phyloP scores from a whole-genome alignment of 2,888 invertebrate genomes.

The Cryptocephalus moraei region DNA sequence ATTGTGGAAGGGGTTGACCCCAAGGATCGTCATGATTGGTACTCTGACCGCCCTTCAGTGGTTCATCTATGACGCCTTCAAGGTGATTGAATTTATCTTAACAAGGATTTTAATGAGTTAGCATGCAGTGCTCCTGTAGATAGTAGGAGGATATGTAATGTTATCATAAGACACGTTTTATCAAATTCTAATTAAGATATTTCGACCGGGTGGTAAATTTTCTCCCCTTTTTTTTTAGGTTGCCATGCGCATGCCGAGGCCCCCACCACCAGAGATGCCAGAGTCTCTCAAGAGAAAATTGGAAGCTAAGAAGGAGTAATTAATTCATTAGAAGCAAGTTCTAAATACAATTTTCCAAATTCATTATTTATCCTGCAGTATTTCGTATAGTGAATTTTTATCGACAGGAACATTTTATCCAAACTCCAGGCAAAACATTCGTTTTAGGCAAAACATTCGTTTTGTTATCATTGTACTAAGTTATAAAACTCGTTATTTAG shows the following conservation, averaged over 20 bases:
- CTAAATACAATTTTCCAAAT: constrained; percentile 4
- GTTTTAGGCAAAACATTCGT: too few species aligned
- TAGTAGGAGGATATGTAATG: too few species aligned
- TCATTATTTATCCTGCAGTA: constrained; percentile 13
- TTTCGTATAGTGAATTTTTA: constrained; percentile 10
- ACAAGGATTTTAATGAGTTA: too few species aligned
- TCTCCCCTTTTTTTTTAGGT: constrained; percentile 37
- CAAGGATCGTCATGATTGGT: constrained; percentile 96
- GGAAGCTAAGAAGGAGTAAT: constrained; percentile 30
- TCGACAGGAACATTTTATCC: not conserved
- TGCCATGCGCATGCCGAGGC: constrained; percentile 76
- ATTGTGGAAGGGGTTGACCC: constrained; percentile 83
- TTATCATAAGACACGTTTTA: too few species aligned
- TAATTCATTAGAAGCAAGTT: constrained; percentile 3
- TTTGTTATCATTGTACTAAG: constrained; percentile 13
- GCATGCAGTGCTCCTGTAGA: too few species aligned
- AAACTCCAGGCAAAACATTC: not conserved
- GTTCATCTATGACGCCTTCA: constrained; percentile 94
- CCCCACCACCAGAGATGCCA: constrained; percentile 95
- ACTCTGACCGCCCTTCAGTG: constrained; percentile 92
- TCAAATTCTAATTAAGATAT: too few species aligned
- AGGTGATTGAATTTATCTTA: constrained; percentile 20
- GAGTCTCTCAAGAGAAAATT: constrained; percentile 74
- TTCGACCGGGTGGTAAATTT: too few species aligned
- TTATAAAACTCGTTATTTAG: constrained; percentile 18